Evolutionary conservation across 2,888 invertebrate species (phyloP).

Genomic region (Hedychridium roseum): DNA sequence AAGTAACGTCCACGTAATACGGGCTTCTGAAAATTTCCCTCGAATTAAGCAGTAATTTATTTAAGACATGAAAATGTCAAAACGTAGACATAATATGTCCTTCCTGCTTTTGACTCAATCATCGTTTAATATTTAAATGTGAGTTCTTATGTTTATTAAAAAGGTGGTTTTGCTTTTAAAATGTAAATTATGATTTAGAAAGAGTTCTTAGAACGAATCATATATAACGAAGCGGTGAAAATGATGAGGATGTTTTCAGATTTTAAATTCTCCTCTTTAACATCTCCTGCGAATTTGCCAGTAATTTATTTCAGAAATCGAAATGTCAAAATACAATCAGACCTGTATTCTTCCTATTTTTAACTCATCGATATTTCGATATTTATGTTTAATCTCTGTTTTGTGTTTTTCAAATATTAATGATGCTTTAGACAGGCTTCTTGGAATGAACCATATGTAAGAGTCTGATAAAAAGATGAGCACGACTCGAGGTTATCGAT

Average conservation of each 20-base stretch:
- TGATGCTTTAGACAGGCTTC: not conserved
- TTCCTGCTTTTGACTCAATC: too few species aligned
- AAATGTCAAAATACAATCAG: not conserved
- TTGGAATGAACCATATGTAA: not conserved
- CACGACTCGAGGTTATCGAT: constrained; percentile 1
- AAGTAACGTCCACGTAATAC: too few species aligned
- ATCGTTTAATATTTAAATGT: too few species aligned
- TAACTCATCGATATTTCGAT: too few species aligned
- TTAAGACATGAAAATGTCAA: too few species aligned
- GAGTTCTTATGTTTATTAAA: not conserved
- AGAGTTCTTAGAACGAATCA: not conserved
- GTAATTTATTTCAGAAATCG: not conserved
- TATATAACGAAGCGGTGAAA: not conserved
- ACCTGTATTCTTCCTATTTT: too few species aligned
- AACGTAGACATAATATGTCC: too few species aligned
- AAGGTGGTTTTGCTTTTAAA: not conserved
- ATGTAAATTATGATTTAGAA: not conserved
- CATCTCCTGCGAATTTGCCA: not conserved
- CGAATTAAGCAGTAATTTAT: too few species aligned
- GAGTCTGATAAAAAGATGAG: too few species aligned
- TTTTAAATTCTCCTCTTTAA: not conserved
- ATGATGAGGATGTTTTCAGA: not conserved
- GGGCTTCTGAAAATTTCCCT: too few species aligned
- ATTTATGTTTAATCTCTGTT: too few species aligned
- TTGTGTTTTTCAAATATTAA: not conserved